Evolutionary conservation across 2,888 invertebrate species (phyloP).

Genomic region (Eristalinus aeneus): DNA sequence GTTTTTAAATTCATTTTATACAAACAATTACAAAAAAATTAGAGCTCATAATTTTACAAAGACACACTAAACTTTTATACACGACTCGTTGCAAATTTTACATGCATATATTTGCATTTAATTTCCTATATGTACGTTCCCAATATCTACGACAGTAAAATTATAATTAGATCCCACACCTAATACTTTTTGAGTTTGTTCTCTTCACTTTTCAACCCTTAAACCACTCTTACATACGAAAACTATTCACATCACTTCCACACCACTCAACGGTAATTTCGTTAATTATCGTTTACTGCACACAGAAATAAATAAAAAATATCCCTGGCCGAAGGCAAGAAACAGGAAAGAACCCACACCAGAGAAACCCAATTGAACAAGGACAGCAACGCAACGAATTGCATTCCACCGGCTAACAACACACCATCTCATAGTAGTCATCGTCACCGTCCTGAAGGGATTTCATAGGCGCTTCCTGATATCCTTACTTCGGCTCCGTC

Average conservation of each 20-base stretch:
- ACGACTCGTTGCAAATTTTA: not conserved
- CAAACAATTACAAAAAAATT: too few species aligned
- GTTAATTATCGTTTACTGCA: conserved; percentile 66
- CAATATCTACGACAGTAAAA: conserved; percentile 9
- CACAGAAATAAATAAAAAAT: conserved; percentile 39
- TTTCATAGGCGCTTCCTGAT: conserved; percentile 60
- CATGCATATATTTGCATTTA: not conserved
- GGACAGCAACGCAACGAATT: conserved; percentile 44
- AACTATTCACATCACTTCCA: conserved; percentile 45
- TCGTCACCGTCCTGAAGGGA: conserved; percentile 56
- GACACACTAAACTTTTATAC: too few species aligned
- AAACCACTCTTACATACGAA: conserved; percentile 4
- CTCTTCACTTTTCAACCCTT: not conserved
- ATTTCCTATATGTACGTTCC: not conserved
- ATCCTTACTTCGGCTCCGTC: conserved; percentile 41
- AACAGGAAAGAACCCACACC: conserved; percentile 54
- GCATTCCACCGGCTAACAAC: conserved; percentile 45
- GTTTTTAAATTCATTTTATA: too few species aligned
- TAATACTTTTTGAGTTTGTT: not conserved
- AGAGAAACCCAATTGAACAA: conserved; percentile 19
- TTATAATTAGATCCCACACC: conserved; percentile 18
- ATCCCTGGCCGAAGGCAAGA: conserved; percentile 39
- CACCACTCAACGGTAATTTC: conserved; percentile 54
- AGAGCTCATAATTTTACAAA: too few species aligned
- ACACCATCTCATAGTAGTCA: conserved; percentile 43